A percentile compares a stretch with the other conserved stretches of the same genome.
These are phyloP conservation scores for Planococcus citri DNA, from an alignment of 1,140 invertebrate species.

Conservation along the genomic window DNA sequence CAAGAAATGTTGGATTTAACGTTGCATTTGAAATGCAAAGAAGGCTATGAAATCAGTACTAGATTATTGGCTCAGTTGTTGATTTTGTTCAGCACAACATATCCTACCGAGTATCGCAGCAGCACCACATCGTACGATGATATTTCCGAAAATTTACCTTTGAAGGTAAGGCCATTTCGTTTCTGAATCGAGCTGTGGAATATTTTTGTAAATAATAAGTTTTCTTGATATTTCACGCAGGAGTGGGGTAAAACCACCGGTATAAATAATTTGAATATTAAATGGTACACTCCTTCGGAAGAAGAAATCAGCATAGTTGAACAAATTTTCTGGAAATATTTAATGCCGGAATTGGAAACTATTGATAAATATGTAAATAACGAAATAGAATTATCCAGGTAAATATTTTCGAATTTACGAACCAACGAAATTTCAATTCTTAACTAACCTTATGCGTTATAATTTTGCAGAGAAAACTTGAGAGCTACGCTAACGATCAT, in stretches of 20 bases:
- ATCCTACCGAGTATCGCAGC: slow-evolving; percentile 50
- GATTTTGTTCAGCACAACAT: slow-evolving; percentile 42
- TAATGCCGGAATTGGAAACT: slow-evolving; percentile 41
- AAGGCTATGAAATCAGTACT: slow-evolving; percentile 44
- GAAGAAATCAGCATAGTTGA: slow-evolving; percentile 54
- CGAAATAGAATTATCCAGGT: slow-evolving; percentile 28
- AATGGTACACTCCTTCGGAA: slow-evolving; percentile 62
- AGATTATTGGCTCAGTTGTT: slow-evolving; percentile 40
- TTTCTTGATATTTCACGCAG: slow-evolving; percentile 31
- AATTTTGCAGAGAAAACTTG: slow-evolving; percentile 33
- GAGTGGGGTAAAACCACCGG: slow-evolving; percentile 68
- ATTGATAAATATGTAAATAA: slow-evolving; percentile 39
- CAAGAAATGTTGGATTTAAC: slow-evolving; percentile 46
- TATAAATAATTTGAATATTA: slow-evolving; percentile 48
- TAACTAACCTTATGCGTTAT: no score
- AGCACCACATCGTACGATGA: neutral
- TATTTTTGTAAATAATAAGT: slow-evolving; percentile 43
- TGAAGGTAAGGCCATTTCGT: neutral
- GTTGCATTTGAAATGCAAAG: slow-evolving; percentile 46
- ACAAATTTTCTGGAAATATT: slow-evolving; percentile 49
- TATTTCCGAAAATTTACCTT: neutral
- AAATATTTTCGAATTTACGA: neutral
- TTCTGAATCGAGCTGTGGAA: no score
- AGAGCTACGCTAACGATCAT: slow-evolving; percentile 35
- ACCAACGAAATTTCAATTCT: neutral